phyloP scores from a whole-genome alignment of 2,113 vertebrate genomes.

The Chaenogobius annularis region DNA sequence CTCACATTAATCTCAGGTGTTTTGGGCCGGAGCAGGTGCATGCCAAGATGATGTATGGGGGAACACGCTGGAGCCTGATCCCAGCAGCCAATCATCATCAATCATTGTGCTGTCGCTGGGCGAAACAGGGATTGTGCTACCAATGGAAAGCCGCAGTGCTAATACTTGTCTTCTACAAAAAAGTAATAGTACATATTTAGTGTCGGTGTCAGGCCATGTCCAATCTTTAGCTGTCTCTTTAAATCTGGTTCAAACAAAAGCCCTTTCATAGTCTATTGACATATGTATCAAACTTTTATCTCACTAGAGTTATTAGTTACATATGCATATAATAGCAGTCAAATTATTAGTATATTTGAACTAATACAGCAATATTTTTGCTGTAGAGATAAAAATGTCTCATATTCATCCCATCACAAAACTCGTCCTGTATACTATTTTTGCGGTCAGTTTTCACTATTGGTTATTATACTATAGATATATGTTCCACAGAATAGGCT shows the following conservation, averaged over 20 bases:
- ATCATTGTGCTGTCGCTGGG: constrained; percentile 62
- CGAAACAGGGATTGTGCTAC: constrained; percentile 50
- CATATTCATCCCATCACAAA: too few species aligned
- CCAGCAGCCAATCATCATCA: constrained; percentile 73
- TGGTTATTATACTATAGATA: background rate
- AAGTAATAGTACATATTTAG: background rate
- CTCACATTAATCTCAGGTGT: constrained; percentile 74
- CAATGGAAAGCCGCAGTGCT: constrained; percentile 57
- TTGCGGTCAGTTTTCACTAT: background rate
- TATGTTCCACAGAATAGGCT: background rate
- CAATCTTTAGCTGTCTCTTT: background rate
- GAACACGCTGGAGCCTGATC: constrained; percentile 72
- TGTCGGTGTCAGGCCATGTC: background rate
- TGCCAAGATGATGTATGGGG: constrained; percentile 74
- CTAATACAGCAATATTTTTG: too few species aligned
- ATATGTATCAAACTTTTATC: background rate
- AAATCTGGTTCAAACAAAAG: background rate
- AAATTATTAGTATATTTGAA: too few species aligned
- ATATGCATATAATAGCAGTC: too few species aligned
- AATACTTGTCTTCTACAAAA: background rate
- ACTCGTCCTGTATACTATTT: background rate
- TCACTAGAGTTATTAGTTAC: too few species aligned
- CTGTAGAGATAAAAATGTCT: too few species aligned
- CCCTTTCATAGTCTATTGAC: background rate
- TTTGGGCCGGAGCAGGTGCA: constrained; percentile 74